Evolutionary conservation across 2,888 invertebrate genomes (phyloP), one percentile per base, ranked within the genome.

Genomic region (Palloptera scutellata): DNA sequence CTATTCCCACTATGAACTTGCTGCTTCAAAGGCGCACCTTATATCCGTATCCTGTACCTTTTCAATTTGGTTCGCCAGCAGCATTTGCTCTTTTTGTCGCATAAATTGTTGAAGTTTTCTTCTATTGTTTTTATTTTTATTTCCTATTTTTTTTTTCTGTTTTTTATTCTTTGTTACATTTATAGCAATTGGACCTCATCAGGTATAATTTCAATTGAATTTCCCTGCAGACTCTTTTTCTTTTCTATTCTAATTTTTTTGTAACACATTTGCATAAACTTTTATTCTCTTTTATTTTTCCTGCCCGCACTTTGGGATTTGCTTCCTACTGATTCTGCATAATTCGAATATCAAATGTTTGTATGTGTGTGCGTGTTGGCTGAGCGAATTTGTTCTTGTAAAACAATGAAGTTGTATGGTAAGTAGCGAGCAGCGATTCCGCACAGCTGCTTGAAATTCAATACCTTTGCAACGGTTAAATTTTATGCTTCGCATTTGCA

Each of bases 371-470:
- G n/a, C 1, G 30, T 45, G 19, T 48, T 48, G n/a, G 20, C 17
- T 51, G 17, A 48, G 40, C 48, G 60, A 42, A 9, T 53, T 42
- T 30, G 12, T 17, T 52, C 19, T 41, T 40, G 17, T 40, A 52
- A 55, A 51, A 59, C 63, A 63, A 64, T 61, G 53, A 65, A 64
- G 55, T 61, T n/a, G 51, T 63, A 64, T 42, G 51, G 40, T 15
- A 41, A 52, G 43, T 10, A 59, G 59, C 19, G 51, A n/a, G 58
- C 55, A 71, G 70, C 68, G 70, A 75, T 75, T 75, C 69, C 61
- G 69, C 68, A 66, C 75, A 75, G 74, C 75, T 75, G 75, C 69
- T 75, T 68, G 74, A 73, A 74, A 74, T 75, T 72, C 75, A 72
- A 75, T 75, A 75, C 75, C 73, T 73, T 30, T 72, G 72, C 66